These are phyloP conservation scores for Calcarius ornatus DNA, from an alignment of 2,113 vertebrate species.

Conservation along the genomic window DNA sequence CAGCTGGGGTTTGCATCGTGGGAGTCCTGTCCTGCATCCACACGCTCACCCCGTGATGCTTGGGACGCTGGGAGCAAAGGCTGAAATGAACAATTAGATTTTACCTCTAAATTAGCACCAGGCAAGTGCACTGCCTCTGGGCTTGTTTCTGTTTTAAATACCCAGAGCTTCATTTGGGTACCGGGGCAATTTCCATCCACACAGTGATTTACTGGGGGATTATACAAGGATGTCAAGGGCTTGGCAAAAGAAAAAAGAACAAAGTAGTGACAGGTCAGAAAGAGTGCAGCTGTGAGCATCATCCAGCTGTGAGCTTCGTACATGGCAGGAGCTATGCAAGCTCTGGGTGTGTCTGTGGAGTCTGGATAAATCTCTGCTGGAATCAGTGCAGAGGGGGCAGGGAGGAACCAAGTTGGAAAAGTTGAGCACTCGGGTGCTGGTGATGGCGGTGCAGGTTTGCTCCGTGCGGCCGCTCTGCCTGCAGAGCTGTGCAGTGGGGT, in stretches of 20 bases:
- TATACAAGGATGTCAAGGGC: neutral
- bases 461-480: rapidly evolving
- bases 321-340: neutral
- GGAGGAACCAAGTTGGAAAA: neutral
- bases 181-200: neutral
- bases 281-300: neutral
- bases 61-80: neutral
- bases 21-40: neutral
- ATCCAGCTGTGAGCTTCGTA: neutral
- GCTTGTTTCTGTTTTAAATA: neutral
- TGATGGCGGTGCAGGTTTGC: rapidly evolving
- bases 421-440: rapidly evolving
- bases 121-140: neutral
- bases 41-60: neutral
- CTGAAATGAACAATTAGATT: neutral
- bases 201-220: neutral
- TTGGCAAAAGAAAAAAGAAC: neutral
- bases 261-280: neutral
- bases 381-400: neutral
- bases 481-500: rapidly evolving
- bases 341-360: neutral
- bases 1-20: rapidly evolving
- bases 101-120: neutral
- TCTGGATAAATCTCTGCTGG: neutral
- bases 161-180: neutral